Conservation (phyloP, 2,113 vertebrate species). For the Actenoides lindsayi region DNA sequence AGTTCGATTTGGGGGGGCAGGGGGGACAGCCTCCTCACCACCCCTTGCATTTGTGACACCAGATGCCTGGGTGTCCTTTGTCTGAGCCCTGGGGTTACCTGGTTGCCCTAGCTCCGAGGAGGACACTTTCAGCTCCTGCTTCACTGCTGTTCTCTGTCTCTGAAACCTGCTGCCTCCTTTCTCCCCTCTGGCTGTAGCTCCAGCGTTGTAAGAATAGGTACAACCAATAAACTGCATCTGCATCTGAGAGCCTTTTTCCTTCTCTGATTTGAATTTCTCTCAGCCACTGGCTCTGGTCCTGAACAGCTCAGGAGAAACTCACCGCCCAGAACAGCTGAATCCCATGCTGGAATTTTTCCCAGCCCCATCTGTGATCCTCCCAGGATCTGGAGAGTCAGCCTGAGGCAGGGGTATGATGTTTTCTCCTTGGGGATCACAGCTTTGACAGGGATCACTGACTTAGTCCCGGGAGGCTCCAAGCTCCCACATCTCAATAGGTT, state of each 20-base stretch:
- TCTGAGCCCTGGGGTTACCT: neutral
- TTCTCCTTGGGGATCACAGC: neutral
- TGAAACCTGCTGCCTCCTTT: neutral
- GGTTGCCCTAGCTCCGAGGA: neutral
- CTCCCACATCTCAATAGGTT: neutral
- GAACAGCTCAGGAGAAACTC: neutral
- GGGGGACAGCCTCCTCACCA: neutral
- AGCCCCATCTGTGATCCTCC: neutral
- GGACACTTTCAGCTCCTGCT: neutral
- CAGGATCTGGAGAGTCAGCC: neutral
- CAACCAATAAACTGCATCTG: neutral
- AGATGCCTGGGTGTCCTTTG: neutral
- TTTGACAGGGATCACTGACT: neutral
- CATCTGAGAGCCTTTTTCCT: neutral
- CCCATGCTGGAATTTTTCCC: neutral
- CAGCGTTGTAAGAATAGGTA: neutral
- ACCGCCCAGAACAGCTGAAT: neutral
- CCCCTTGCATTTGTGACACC: neutral
- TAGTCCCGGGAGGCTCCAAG: too few relatives aligned
- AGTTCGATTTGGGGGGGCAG: fast-evolving
- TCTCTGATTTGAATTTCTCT: neutral
- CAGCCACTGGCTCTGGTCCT: neutral
- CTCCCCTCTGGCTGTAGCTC: neutral
- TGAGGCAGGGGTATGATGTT: neutral
- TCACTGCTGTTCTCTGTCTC: neutral